phyloP scores from a whole-genome alignment of 2,797 vertebrate species.

The Myotis pilosus region DNA sequence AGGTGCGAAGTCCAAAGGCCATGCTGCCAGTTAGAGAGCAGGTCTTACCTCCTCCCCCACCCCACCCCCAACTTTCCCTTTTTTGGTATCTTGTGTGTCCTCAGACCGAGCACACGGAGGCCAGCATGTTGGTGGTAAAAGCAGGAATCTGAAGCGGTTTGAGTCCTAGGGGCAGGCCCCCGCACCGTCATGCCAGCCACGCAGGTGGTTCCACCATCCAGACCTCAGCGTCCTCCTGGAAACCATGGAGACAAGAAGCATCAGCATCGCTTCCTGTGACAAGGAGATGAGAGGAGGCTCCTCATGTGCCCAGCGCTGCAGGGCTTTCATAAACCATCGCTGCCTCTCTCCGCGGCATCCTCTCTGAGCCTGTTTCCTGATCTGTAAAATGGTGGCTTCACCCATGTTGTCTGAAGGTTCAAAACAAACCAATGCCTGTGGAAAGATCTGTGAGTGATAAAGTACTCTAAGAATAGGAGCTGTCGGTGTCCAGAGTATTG shows the following conservation, averaged over 20 bases:
- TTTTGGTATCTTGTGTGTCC: neutral
- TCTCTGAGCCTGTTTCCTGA: too few species aligned
- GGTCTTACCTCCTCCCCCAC: too few species aligned
- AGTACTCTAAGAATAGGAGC: neutral
- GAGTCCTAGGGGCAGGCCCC: neutral
- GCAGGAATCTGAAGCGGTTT: neutral
- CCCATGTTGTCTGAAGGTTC: neutral
- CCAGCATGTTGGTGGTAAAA: neutral
- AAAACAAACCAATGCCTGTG: neutral
- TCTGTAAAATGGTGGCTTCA: too few species aligned
- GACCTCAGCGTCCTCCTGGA: neutral
- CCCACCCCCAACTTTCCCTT: neutral
- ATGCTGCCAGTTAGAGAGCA: neutral
- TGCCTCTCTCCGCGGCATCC: neutral
- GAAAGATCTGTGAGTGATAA: neutral
- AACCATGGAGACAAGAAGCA: neutral
- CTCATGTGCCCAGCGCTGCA: rapidly evolving
- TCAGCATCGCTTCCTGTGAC: neutral
- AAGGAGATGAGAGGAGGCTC: neutral
- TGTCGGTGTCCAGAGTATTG: too few species aligned
- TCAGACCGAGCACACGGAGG: neutral
- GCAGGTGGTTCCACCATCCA: neutral
- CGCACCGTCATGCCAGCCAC: neutral
- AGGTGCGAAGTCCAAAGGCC: neutral
- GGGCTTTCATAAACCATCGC: neutral